These are phyloP conservation scores for Triops cancriformis DNA, from an alignment of 1,140 invertebrate species.

Conservation along the genomic window DNA sequence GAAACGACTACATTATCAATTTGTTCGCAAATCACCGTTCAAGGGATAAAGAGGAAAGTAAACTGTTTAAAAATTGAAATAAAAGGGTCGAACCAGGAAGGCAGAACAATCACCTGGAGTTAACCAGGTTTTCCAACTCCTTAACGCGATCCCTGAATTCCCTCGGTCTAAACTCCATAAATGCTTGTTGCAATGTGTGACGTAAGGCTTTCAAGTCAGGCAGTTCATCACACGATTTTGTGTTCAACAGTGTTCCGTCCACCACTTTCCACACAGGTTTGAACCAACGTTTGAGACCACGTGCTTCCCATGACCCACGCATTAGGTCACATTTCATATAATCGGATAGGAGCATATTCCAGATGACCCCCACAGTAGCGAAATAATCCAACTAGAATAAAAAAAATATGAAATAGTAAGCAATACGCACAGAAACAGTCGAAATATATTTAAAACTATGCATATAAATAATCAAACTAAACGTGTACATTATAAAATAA, in stretches of 20 bases:
- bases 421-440: too few species aligned
- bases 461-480: too few species aligned
- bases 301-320: not conserved
- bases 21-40: not conserved
- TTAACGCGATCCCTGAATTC: not conserved
- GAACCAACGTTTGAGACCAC: not conserved
- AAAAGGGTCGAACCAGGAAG: too few species aligned
- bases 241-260: not conserved
- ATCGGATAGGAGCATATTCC: not conserved
- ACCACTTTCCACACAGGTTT: not conserved
- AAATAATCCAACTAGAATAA: slow-evolving; percentile 3
- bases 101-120: not conserved
- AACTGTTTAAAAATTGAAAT: not conserved
- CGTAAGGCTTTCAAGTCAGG: slow-evolving; percentile 10
- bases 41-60: not conserved
- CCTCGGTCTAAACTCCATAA: not conserved
- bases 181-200: not conserved
- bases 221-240: not conserved
- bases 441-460: too few species aligned
- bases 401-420: not conserved
- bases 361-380: not conserved
- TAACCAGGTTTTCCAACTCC: not conserved
- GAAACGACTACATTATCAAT: not conserved
- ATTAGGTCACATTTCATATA: not conserved
- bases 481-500: too few species aligned